Evolutionary conservation across 2,797 vertebrate species (phyloP), one percentile per base, ranked within the genome.

Genomic region (Miichthys miiuy): DNA sequence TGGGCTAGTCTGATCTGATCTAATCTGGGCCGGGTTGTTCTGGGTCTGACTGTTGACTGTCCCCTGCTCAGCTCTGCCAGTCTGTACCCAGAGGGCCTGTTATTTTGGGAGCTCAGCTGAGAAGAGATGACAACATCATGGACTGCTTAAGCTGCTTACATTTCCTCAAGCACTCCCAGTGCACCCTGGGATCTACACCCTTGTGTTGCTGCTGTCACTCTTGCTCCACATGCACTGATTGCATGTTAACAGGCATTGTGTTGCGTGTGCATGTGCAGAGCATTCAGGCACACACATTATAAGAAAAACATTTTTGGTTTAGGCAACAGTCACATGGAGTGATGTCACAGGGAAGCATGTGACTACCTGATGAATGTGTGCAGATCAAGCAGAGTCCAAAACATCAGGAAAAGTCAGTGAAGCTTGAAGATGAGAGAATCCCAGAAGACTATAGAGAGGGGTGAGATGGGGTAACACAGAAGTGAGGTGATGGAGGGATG

Each of bases 91-190:
- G 73, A 87, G 91, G 92, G 88, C 85, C 89, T 91, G 92, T 93
- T 94, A 94, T 95, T 95, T 94, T 92, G 79, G 91, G 92, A 94
- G 87, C 88, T 91, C 91, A 91, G 92, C 88, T 92, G 92, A 93
- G 91, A 86, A 90, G 91, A 92, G 89, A 93, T 92, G 92, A 94
- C 91, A 94, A 92, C 93, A 93, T 93, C 90, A 89, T 81, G 82
- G 84, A 81, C 93, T 89, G 82, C 82, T 90, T 92, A 93, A 94
- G 93, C 92, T 91, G 92, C 88, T 93, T 94, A 94, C 84, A 90
- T 92, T 91, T 92, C 89, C 89, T 93, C 85, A 88, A 93, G 89
- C 88, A 81, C 75, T 89, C 91, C 85, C 88, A 80, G 68, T 80
- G 90, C 90, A 88, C 77, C 84, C 77, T 90, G 87, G 87, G 80